Base-by-base conservation (phyloP, 2,113 vertebrate genomes). In the Sarotherodon lohbergeri region DNA sequence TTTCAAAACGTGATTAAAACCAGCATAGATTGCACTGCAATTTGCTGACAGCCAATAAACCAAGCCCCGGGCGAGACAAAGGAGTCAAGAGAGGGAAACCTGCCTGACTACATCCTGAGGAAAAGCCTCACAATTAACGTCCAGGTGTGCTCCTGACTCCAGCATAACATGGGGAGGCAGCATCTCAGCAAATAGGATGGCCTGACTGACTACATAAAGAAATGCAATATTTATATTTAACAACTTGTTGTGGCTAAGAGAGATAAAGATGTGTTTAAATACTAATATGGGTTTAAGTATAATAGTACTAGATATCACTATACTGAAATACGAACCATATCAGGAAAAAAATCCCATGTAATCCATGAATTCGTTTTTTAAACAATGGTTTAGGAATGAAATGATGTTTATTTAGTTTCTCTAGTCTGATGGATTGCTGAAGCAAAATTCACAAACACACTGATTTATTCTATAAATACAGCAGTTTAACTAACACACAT, bases 321-420 rank as follows among this genome's bases (percentile, higher is more conserved):
- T 46, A 73, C n/a, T 16, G 66, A 71, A 3, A 73, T 27, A 16
- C 43, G 27, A 73, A 46, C 39, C 3, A 73, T 14, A 27, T 43
- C n/a, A 46, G 68, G 39, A 46, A 73, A 7, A 46, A 46, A 24
- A 17, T 73, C 36, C 46, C 13, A 73, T 46, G 7, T 27, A 27
- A 17, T 46, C 39, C 19, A 46, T 1, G 1, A 73, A 27, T 73
- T 24, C 0, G 0, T 6, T 46, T 73, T 73, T 46, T 46, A 46
- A 73, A 73, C 2, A 46, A 17, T 3, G 8, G 22, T 73, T 46
- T 73, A 27, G 41, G 41, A 46, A 73, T 73, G 13, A 73, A 73
- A 46, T 17, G 1, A 48, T 46, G 5, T 73, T 27, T 73, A 73
- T 73, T 73, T 24, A 2, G 9, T 10, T 46, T 48, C 29, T 48